These are phyloP conservation scores for Procambarus clarkii DNA, from an alignment of 1,140 invertebrate species.

Conservation along the genomic window DNA sequence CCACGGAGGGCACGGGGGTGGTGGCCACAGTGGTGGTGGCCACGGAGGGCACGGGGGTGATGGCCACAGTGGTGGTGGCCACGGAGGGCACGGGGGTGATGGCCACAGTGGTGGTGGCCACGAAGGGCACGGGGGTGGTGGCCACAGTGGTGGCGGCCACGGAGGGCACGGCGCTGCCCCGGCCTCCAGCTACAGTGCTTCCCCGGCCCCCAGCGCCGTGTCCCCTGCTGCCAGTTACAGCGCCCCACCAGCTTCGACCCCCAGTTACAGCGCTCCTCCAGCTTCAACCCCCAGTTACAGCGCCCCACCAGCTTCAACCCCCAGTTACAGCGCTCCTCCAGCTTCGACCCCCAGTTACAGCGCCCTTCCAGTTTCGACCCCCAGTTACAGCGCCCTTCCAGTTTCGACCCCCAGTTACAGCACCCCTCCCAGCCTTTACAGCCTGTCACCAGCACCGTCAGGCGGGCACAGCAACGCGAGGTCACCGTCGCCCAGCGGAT, in stretches of 20 bases:
- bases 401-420: neutral
- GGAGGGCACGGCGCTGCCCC: neutral
- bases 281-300: neutral
- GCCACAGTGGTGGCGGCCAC: neutral
- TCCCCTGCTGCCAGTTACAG: slow-evolving; percentile 29
- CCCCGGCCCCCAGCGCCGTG: neutral
- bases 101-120: neutral
- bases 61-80: slow-evolving; percentile 8
- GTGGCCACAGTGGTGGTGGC: neutral
- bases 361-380: neutral
- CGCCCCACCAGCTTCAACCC: neutral
- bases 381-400: slow-evolving; percentile 10
- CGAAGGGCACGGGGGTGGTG: no score
- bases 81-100: no score
- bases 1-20: no score
- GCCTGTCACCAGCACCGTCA: no score
- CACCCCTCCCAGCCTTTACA: no score
- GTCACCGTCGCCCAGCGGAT: neutral
- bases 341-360: neutral
- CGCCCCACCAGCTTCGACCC: neutral
- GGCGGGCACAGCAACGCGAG: no score
- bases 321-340: neutral
- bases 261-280: neutral
- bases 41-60: neutral
- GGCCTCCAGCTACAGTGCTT: slow-evolving; percentile 13